Evolutionary conservation across 2,888 invertebrate species (phyloP), one percentile per base, ranked within the genome.

Genomic region (Fissipunctia ypsillon): DNA sequence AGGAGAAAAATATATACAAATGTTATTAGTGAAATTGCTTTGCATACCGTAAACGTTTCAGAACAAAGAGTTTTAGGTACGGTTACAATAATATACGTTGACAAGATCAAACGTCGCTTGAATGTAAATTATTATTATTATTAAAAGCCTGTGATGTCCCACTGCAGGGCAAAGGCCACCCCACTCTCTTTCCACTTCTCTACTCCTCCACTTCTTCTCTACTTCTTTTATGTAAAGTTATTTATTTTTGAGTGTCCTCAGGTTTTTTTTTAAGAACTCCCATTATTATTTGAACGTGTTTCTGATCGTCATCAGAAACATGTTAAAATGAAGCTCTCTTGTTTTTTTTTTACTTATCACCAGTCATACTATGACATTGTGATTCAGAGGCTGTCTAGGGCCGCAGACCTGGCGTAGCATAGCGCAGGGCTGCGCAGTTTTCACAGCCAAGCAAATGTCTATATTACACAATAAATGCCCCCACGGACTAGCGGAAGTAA

Each of bases 11-110:
- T 59, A 78, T 57, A 64, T 82, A 64, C 5, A 54, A 81, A 74
- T 69, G 48, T 38, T 74, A 77, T 72, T 67, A 77, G 31, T 10
- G 16, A 64, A 67, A 78, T 79, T 59, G 69, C 65, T 81, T 69
- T 67, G 28, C 59, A 59, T 45, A 56, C 16, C 28, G 50, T 65
- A 22, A 59, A 41, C 25, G 60, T 60, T 61, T 50, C 3, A 25
- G 41, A 56, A 75, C 54, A 78, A 80, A 67, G 68, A 61, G 22
- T 76, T 69, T 50, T 31, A 9, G 22, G 14, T 14, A 54, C 22
- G 41, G 35, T 63, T 45, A 78, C 35, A 72, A 63, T 63, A 43
- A 48, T 16, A 57, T 31, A 43, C 28, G 22, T 38, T 63, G 57
- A 25, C 9, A 43, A 57, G 60, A 76, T 78, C 72, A 72, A 76